Percentiles rank a stretch among this genome's conserved stretches.
These are phyloP conservation scores for Scaeva pyrastri DNA, from an alignment of 2,888 invertebrate genomes.

Conservation along the genomic window DNA sequence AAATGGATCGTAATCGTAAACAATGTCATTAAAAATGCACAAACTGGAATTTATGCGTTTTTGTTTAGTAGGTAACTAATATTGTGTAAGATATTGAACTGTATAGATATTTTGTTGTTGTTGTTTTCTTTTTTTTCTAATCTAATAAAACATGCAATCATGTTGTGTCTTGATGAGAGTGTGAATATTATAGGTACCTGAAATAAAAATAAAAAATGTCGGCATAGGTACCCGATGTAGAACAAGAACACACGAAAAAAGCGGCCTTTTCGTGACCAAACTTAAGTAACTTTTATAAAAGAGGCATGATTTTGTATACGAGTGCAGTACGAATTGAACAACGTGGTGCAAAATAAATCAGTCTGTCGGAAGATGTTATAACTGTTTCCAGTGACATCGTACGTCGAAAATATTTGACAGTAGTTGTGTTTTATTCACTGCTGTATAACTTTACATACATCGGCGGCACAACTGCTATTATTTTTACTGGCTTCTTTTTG, in stretches of 20 bases:
- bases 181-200: neutral
- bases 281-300: slow-evolving; percentile 36
- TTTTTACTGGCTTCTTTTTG: too few species aligned
- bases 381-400: too few species aligned
- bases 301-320: slow-evolving; percentile 1
- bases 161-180: neutral
- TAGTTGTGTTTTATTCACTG: too few species aligned
- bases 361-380: too few species aligned
- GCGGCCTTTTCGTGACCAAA: slow-evolving; percentile 33
- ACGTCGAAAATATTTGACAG: too few species aligned
- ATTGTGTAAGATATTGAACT: neutral
- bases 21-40: neutral
- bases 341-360: too few species aligned
- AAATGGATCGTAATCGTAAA: slow-evolving; percentile 21
- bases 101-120: too few species aligned
- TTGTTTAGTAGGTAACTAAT: neutral
- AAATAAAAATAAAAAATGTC: neutral
- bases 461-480: too few species aligned
- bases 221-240: neutral
- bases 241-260: slow-evolving; percentile 1
- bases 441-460: too few species aligned
- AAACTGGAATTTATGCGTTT: slow-evolving; percentile 3
- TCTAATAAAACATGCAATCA: slow-evolving; percentile 33
- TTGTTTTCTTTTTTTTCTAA: slow-evolving; percentile 9
- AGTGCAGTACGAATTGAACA: neutral